Evolutionary conservation across 2,113 vertebrate species (phyloP), one percentile per base, ranked within the genome.

Genomic region (Erpornis zantholeuca): DNA sequence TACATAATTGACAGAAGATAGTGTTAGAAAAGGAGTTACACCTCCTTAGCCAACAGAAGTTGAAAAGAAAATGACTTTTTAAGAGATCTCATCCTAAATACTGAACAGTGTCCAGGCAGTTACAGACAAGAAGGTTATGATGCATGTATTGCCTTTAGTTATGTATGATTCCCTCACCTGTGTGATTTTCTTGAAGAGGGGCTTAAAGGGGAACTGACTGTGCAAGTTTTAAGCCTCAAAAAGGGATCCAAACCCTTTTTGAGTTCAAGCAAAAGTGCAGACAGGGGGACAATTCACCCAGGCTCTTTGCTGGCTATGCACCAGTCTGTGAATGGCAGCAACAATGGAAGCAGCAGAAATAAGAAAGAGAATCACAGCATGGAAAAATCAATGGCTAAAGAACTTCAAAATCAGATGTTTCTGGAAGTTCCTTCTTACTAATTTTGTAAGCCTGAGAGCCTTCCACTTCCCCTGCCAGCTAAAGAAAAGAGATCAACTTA

Each of bases 351-450:
- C 22, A 81, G 53, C 6, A 47, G 42, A 59, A 96, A 85, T 66
- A 91, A 76, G 23, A 66, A 49, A 84, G 69, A 60, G 63, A 79
- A 86, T 35, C 7, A 19, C 60, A 82, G 83, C 83, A 21, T 69
- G 57, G 77, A 92, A 95, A 92, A 96, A 92, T 40, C 93, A 49
- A 27, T 35, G 50, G 40, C 63, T 72, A 50, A 86, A 86, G 71
- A 83, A 36, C 31, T 82, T 49, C 31, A 65, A 45, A 82, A 69
- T 17, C 2, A 72, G 61, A 69, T 19, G 21, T 24, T 85, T 53
- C 70, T 87, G 78, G 21, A 88, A 88, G 77, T 29, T 82, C 21
- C n/a, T 25, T 70, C 81, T 78, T 50, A 53, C 25, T 64, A 65
- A 65, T 73, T 92, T 36, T 59, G 5, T 33, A 52, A 77, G 36